Evolutionary conservation across 2,888 invertebrate genomes (phyloP).

Genomic region (Coelinius sp.): DNA sequence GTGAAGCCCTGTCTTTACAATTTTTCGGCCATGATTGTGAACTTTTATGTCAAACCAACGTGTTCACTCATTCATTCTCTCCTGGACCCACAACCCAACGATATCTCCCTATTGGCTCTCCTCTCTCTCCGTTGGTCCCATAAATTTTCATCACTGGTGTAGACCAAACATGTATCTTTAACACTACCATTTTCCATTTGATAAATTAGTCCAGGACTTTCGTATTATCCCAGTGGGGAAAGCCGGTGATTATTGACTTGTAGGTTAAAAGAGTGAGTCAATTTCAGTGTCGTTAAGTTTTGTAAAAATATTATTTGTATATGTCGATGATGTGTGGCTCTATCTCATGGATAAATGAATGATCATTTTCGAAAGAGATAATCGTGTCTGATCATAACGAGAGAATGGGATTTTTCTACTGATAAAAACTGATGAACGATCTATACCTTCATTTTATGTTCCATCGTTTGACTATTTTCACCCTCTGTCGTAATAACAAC

Average conservation of each 20-base stretch:
- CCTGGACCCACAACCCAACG: background rate
- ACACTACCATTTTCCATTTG: constrained; percentile 31
- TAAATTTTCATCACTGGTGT: constrained; percentile 38
- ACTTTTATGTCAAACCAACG: background rate
- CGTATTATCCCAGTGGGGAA: constrained; percentile 22
- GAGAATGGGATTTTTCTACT: no score
- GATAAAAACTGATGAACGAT: background rate
- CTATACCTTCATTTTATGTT: background rate
- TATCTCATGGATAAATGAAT: background rate
- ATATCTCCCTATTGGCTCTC: background rate
- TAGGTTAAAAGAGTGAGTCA: constrained; percentile 1
- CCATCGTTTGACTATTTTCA: constrained; percentile 5
- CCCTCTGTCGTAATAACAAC: background rate
- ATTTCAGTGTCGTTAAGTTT: background rate
- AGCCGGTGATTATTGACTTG: constrained; percentile 31
- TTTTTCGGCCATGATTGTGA: background rate
- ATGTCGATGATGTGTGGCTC: background rate
- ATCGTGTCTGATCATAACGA: no score
- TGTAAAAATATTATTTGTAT: background rate
- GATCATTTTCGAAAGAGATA: no score
- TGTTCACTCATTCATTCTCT: background rate
- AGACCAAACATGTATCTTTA: constrained; percentile 21
- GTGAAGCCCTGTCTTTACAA: background rate
- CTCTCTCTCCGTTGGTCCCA: constrained; percentile 16
- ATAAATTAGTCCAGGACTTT: constrained; percentile 36